These are phyloP conservation scores for Rhinoptilus africanus DNA, from an alignment of 2,113 vertebrate species.

Conservation along the genomic window DNA sequence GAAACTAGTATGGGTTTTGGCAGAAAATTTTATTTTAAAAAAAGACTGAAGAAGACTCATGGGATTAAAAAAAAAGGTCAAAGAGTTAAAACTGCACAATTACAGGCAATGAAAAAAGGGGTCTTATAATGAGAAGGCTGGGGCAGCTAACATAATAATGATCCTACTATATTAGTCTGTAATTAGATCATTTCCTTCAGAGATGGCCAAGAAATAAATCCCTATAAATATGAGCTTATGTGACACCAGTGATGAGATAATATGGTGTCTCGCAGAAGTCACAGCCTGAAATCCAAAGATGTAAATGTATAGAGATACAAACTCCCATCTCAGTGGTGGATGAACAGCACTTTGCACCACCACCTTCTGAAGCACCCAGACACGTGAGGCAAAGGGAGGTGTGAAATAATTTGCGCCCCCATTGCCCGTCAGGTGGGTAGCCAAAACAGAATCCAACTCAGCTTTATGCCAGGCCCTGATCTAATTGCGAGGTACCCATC, in stretches of 20 bases:
- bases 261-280: not conserved
- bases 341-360: not conserved
- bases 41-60: not conserved
- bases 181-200: slow-evolving; percentile 37
- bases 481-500: too few species aligned
- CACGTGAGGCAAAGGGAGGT: not conserved
- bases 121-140: not conserved
- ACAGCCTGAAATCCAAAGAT: not conserved
- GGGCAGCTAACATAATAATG: slow-evolving; percentile 9
- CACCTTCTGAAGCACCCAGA: not conserved
- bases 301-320: not conserved
- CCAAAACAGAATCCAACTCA: not conserved
- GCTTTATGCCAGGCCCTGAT: not conserved
- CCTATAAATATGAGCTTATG: not conserved
- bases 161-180: not conserved
- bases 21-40: not conserved
- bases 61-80: not conserved
- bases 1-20: not conserved
- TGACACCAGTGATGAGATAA: not conserved
- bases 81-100: not conserved
- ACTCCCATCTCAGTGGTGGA: not conserved
- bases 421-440: too few species aligned
- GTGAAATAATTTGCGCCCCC: not conserved
- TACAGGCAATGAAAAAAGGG: not conserved
- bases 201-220: not conserved